phyloP scores from a whole-genome alignment of 2,888 invertebrate species.

The Tetranychus piercei region DNA sequence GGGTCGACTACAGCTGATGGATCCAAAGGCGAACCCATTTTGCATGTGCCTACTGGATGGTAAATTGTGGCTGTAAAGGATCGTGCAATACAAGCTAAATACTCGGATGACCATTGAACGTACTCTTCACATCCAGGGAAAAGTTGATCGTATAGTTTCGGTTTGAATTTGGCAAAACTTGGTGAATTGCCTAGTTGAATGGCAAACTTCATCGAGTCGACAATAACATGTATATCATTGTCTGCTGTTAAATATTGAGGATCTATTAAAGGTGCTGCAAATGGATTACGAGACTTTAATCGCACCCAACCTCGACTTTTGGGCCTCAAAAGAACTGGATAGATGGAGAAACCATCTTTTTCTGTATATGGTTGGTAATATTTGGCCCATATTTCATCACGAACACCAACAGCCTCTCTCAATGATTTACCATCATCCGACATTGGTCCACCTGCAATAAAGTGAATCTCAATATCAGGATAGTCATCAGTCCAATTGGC shows the following conservation, averaged over 20 bases:
- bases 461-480: slow-evolving; percentile 80
- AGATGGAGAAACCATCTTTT: slow-evolving; percentile 25
- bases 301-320: slow-evolving; percentile 26
- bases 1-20: slow-evolving; percentile 27
- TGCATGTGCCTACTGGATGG: slow-evolving; percentile 28
- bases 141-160: slow-evolving; percentile 51
- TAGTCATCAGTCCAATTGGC: slow-evolving; percentile 57
- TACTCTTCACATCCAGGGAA: slow-evolving; percentile 51
- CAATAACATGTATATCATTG: slow-evolving; percentile 53
- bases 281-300: slow-evolving; percentile 46
- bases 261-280: slow-evolving; percentile 66
- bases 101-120: slow-evolving; percentile 23
- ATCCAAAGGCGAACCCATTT: slow-evolving; percentile 26
- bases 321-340: slow-evolving; percentile 27
- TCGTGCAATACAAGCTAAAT: slow-evolving; percentile 27
- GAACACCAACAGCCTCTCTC: slow-evolving; percentile 13
- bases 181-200: slow-evolving; percentile 55
- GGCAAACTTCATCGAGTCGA: slow-evolving; percentile 43
- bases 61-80: slow-evolving; percentile 27
- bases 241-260: slow-evolving; percentile 77
- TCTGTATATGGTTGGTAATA: slow-evolving; percentile 24
- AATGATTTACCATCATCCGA: slow-evolving; percentile 52
- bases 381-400: slow-evolving; percentile 24
- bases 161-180: slow-evolving; percentile 60
- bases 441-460: slow-evolving; percentile 58